Base-by-base conservation (phyloP, 1,140 invertebrate genomes). In the Trichomalopsis sarcophagae region DNA sequence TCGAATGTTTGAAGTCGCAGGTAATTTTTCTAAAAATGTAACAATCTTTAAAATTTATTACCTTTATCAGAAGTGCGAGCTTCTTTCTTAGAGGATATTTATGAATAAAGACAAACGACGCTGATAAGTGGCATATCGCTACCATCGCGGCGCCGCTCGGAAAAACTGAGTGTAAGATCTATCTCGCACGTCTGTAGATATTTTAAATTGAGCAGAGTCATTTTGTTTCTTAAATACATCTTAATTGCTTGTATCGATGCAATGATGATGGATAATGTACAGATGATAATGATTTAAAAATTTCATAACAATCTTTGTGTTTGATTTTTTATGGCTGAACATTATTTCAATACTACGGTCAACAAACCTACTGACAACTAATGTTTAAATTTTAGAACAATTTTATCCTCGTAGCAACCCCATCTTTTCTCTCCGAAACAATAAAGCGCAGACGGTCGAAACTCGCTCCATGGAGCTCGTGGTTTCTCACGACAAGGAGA, bases 51-150 rank as follows among this genome's bases (percentile, higher is more conserved):
- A 23, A 68, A 84, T 84, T 79, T 79, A 84, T 62, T 36, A 23
- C 66, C 68, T 68, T 77, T 84, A 79, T 79, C 76, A 36, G 66
- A 36, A 47, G 40, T 21, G 33, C 33, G 2, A 73, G 23, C 78
- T 78, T 84, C 77, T 36, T 83, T 78, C 27, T 68, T 6, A 66
- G 0, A 69, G 23, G n/a, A 23, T 80, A 73, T 84, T 84, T 79
- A 47, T 84, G 68, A 44, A 74, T 74, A 74, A 74, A 69, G 77
- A 66, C 69, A 80, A 84, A 69, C 30, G 82, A 73, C 66, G 11
- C 76, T 74, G 68, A 74, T 80, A 78, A 84, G 69, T 66, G 44
- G 17, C 75, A 33, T 80, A 44, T 80, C 47, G 69, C 27, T 44
- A 23, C 47, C 47, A 84, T 80, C 47, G 40, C 50, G 77, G 77